Percentiles rank a stretch among this genome's conserved stretches.
Evolutionary conservation across 2,113 vertebrate genomes (phyloP).

Genomic region (Oreochromis niloticus): DNA sequence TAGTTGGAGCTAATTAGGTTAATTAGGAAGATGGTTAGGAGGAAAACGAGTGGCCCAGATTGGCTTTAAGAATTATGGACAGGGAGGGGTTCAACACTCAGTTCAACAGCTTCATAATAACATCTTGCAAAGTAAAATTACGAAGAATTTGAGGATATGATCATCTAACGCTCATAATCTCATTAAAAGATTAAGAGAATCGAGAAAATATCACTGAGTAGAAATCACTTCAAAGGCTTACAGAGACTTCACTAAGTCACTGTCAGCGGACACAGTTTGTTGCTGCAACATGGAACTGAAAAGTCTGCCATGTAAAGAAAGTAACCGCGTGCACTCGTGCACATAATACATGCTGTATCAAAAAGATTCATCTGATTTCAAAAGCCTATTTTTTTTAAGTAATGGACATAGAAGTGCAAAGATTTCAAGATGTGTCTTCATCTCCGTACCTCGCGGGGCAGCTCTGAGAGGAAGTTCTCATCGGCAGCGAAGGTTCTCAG

Average conservation of each 20-base stretch:
- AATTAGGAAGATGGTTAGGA: neutral
- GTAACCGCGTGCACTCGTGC: neutral
- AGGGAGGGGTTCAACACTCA: neutral
- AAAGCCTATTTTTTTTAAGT: neutral
- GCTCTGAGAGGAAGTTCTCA: conserved; percentile 93
- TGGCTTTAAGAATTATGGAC: neutral
- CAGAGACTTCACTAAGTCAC: neutral
- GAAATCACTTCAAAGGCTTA: neutral
- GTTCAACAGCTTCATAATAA: neutral
- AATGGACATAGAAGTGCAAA: neutral
- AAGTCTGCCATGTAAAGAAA: neutral
- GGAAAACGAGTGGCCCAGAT: neutral
- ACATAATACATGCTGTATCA: neutral
- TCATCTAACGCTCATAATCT: neutral
- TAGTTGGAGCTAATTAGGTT: neutral
- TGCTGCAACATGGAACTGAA: neutral
- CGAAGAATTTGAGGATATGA: neutral
- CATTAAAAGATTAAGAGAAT: neutral
- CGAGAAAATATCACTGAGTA: neutral
- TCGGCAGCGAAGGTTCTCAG: conserved; percentile 92
- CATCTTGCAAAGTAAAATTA: neutral
- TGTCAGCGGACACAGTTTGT: neutral
- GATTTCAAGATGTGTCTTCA: neutral
- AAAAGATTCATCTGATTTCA: neutral
- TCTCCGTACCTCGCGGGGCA: conserved; percentile 87